Base-by-base conservation (phyloP, 2,797 vertebrate species). In the Arvicola amphibius region DNA sequence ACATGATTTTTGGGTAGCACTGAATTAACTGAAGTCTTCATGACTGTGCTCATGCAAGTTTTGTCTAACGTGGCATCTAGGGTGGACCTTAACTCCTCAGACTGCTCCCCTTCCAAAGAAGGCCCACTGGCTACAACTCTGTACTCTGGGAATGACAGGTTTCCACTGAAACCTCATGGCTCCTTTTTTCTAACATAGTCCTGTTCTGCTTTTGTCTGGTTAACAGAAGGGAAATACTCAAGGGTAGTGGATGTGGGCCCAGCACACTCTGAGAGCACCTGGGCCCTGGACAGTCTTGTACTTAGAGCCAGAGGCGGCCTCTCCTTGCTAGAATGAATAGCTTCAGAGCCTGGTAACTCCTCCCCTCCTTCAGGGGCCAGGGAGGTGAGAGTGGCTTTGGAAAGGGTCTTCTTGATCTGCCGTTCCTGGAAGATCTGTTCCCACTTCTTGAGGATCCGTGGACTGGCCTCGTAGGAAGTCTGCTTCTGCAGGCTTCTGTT, bases 381-480 rank as follows among this genome's bases (percentile, higher is more conserved):
- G 89, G 99, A 99, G 0, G 99, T 99, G 69, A 99, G 98, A 9
- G 99, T 99, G 0, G 99, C 99, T 98, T 99, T 99, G 0, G 99
- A 99, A 48, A 98, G 98, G 96, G 97, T 99, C 98, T 97, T 99
- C 96, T 99, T 99, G 92, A 98, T 99, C 97, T 99, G 99, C 3
- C 99, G 99, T 92, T 99, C 99, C 94, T 99, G 98, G 92, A 99
- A 99, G 14, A 99, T 99, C 97, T 99, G 99, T 94, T 99, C 98
- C 99, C 99, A 99, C 94, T 99, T 99, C 97, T 99, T 99, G 96
- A 99, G 98, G 84, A 99, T 99, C 2, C 99, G 98, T 0, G 99
- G 99, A 56, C 99, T 99, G 69, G 99, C 99, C 98, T 99, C 99
- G 0, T 99, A 99, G 95, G 98, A 99, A 84, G 99, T 99, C 0